Conservation (phyloP, 1,140 invertebrate species). For the Tetraneura akinire region DNA sequence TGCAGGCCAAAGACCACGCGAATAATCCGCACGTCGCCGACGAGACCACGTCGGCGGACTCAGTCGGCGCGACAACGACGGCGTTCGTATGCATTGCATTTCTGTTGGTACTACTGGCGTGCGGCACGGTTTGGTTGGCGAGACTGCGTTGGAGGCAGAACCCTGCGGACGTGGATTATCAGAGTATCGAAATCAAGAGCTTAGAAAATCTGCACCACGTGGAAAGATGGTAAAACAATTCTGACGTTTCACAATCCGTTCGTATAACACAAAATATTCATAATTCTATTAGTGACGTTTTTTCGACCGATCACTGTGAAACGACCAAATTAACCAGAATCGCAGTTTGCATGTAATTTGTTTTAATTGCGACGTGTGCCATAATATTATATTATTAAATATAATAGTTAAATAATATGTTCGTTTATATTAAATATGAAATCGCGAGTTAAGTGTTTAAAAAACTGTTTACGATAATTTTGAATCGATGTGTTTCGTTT, state of each 20-base stretch:
- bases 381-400: no score
- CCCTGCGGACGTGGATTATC: constrained; percentile 3
- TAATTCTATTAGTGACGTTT: no score
- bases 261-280: no score
- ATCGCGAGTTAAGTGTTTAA: no score
- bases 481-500: no score
- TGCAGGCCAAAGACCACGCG: not conserved
- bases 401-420: no score
- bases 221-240: constrained; percentile 36
- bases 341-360: no score
- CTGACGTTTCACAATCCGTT: not conserved
- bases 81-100: not conserved
- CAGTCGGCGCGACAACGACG: not conserved
- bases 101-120: not conserved
- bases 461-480: no score
- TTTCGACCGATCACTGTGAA: no score
- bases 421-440: no score
- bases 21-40: not conserved
- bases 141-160: constrained; percentile 9
- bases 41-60: not conserved
- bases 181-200: constrained; percentile 30
- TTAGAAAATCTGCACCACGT: constrained; percentile 9
- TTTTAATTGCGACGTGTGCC: no score
- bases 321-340: no score
- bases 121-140: not conserved